These are phyloP conservation scores for Drosophila kepulauana DNA, from an alignment of 1,140 invertebrate species.

Conservation along the genomic window DNA sequence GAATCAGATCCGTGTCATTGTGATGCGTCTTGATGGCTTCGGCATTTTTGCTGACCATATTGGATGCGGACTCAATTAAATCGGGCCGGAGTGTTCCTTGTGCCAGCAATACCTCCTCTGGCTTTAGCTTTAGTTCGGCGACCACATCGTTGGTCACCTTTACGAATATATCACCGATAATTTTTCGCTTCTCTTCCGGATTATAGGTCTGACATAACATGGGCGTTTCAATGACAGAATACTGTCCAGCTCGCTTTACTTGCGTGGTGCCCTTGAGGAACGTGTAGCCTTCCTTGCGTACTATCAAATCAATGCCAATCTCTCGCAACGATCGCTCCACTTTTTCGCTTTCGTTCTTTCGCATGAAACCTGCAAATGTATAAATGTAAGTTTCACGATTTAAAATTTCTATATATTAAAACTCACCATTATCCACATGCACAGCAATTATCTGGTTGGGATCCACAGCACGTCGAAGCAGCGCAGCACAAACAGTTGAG, in stretches of 20 bases:
- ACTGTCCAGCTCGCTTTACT: conserved; percentile 86
- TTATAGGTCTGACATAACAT: conserved; percentile 94
- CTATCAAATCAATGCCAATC: conserved; percentile 94
- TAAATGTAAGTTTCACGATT: background rate
- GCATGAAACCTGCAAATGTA: conserved; percentile 92
- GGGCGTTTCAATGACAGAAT: conserved; percentile 90
- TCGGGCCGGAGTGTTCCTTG: conserved; percentile 98
- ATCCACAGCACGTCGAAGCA: conserved; percentile 95
- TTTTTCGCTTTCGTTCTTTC: conserved; percentile 96
- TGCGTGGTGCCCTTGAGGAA: conserved; percentile 93
- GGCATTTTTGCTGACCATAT: conserved; percentile 93
- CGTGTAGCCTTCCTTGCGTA: conserved; percentile 90
- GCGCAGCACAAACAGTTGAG: conserved; percentile 98
- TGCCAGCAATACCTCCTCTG: conserved; percentile 94
- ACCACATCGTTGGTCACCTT: conserved; percentile 94
- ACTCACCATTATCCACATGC: conserved; percentile 97
- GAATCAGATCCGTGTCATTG: conserved; percentile 98
- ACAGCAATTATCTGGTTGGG: conserved; percentile 97
- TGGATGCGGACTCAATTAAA: conserved; percentile 98
- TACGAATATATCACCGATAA: conserved; percentile 99
- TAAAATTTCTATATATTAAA: background rate
- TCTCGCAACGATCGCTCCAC: conserved; percentile 94
- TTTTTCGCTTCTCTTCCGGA: conserved; percentile 99
- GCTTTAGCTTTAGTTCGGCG: conserved; percentile 91
- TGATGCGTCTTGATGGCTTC: conserved; percentile 99